Percentiles rank a stretch among this genome's conserved stretches.
Conservation (phyloP, 2,888 invertebrate species). For the Poecilobothrus nobilitatus region DNA sequence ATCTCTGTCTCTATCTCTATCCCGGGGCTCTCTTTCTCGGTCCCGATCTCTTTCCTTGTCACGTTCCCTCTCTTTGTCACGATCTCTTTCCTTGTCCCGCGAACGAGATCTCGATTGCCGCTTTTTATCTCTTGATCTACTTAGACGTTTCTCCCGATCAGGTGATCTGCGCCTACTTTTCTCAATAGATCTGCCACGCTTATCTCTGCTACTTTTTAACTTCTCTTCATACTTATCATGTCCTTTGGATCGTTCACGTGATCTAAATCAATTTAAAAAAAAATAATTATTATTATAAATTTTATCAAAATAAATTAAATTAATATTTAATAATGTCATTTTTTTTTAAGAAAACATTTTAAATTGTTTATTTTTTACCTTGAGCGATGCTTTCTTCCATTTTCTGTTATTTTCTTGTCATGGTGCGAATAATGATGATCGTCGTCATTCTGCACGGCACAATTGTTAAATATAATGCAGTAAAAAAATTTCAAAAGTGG, state of each 20-base stretch:
- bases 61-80: slow-evolving; percentile 23
- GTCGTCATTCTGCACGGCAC: slow-evolving; percentile 13
- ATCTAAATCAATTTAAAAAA: slow-evolving; percentile 25
- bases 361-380: slow-evolving; percentile 41
- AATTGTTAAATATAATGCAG: neutral
- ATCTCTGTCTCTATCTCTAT: slow-evolving; percentile 15
- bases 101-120: slow-evolving; percentile 31
- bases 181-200: slow-evolving; percentile 24
- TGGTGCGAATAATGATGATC: neutral
- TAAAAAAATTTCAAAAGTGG: slow-evolving; percentile 24
- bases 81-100: slow-evolving; percentile 26
- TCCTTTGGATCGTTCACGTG: slow-evolving; percentile 33
- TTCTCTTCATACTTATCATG: slow-evolving; percentile 23
- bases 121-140: slow-evolving; percentile 21
- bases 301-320: neutral
- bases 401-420: slow-evolving; percentile 16
- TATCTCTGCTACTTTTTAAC: slow-evolving; percentile 18
- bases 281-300: neutral
- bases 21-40: slow-evolving; percentile 30
- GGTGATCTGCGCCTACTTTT: slow-evolving; percentile 29
- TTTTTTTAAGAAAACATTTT: slow-evolving; percentile 12
- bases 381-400: slow-evolving; percentile 33
- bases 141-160: slow-evolving; percentile 21
- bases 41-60: slow-evolving; percentile 28
- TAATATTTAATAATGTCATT: too few relatives aligned